These are phyloP conservation scores for Campoplex capitator DNA, from an alignment of 2,888 invertebrate genomes.

Conservation along the genomic window DNA sequence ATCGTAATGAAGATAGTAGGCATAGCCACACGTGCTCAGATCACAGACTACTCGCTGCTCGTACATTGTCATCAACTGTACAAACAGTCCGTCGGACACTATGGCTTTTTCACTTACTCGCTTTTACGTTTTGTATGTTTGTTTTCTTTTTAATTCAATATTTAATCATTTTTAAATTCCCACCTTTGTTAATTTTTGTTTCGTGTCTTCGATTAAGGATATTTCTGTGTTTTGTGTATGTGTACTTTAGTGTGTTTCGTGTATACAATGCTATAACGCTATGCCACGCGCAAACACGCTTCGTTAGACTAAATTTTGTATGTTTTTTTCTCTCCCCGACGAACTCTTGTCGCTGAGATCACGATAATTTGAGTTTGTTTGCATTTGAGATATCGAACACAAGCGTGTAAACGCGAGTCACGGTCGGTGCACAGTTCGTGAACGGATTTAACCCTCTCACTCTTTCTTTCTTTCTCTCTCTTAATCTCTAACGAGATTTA, in stretches of 20 bases:
- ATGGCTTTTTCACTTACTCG: slow-evolving; percentile 78
- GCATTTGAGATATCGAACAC: slow-evolving; percentile 21
- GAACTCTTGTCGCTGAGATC: slow-evolving; percentile 48
- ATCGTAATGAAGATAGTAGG: slow-evolving; percentile 84
- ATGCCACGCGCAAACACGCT: slow-evolving; percentile 52
- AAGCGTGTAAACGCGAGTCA: slow-evolving; percentile 48
- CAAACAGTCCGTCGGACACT: slow-evolving; percentile 84
- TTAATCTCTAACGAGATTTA: slow-evolving; percentile 2
- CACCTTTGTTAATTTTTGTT: slow-evolving; percentile 60
- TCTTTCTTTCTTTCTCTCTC: slow-evolving; percentile 30
- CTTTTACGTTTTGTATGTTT: slow-evolving; percentile 50
- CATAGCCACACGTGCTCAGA: slow-evolving; percentile 84
- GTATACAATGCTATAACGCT: slow-evolving; percentile 15
- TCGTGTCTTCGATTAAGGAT: slow-evolving; percentile 33
- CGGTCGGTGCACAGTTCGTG: slow-evolving; percentile 54
- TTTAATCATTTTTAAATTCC: slow-evolving; percentile 69
- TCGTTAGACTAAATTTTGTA: slow-evolving; percentile 45
- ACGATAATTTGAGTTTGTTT: slow-evolving; percentile 40
- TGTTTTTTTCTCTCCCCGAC: slow-evolving; percentile 52
- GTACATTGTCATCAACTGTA: slow-evolving; percentile 76
- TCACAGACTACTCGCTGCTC: slow-evolving; percentile 84
- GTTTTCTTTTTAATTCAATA: slow-evolving; percentile 29
- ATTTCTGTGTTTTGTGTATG: slow-evolving; percentile 22
- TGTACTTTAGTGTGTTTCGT: neutral
- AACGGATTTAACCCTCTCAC: slow-evolving; percentile 38